These are phyloP conservation scores for Acanthosepion lycidas DNA, from an alignment of 2,888 invertebrate genomes.

Conservation along the genomic window DNA sequence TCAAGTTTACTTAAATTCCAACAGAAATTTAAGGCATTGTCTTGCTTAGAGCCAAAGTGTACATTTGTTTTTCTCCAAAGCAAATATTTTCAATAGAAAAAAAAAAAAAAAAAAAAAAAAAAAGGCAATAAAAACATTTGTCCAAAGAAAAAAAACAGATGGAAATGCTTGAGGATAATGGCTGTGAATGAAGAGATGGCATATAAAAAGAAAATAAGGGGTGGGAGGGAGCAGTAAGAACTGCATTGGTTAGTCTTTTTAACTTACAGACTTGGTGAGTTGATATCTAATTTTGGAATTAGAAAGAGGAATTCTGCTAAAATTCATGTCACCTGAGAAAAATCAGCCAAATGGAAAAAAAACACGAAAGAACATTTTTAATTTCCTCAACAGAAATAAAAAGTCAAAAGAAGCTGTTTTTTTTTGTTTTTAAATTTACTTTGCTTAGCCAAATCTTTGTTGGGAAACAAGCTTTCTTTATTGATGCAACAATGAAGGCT, in stretches of 20 bases:
- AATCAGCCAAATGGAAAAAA: too few relatives aligned
- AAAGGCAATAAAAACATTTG: background rate
- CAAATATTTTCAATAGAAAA: background rate
- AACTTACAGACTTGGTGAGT: background rate
- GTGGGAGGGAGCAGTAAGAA: too few relatives aligned
- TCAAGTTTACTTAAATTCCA: conserved; percentile 20
- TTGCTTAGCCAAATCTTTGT: too few relatives aligned
- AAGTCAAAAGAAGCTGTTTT: too few relatives aligned
- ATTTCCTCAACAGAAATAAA: too few relatives aligned
- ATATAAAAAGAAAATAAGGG: background rate
- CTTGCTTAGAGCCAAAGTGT: background rate
- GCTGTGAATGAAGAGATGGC: background rate
- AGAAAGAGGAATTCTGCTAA: too few relatives aligned
- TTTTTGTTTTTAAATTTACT: too few relatives aligned
- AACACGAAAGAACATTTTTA: too few relatives aligned
- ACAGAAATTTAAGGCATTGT: background rate
- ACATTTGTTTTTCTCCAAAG: background rate
- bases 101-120: background rate
- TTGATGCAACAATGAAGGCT: too few relatives aligned
- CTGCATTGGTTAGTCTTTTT: background rate
- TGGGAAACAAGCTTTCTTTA: too few relatives aligned
- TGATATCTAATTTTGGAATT: too few relatives aligned
- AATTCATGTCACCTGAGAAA: too few relatives aligned
- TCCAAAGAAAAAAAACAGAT: background rate
- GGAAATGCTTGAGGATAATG: background rate